Conservation (phyloP, 2,888 invertebrate genomes). For the Invenusta paracnida region DNA sequence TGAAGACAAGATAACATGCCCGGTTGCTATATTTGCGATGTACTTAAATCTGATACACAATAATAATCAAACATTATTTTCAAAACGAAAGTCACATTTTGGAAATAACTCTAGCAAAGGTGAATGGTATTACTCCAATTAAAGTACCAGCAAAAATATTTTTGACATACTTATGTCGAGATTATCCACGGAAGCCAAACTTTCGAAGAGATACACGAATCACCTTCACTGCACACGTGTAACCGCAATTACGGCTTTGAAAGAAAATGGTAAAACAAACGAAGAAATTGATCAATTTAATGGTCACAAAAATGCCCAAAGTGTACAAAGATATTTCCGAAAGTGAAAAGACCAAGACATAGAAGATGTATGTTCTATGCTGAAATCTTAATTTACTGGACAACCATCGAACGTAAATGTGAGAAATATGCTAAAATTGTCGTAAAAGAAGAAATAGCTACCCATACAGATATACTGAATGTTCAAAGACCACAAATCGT, state of each 20-base stretch:
- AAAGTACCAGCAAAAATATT: not conserved
- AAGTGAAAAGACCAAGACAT: constrained; percentile 12
- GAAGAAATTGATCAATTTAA: not conserved
- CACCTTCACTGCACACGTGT: not conserved
- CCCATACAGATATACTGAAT: too few relatives aligned
- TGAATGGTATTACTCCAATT: not conserved
- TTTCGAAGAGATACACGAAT: constrained; percentile 11
- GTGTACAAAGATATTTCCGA: constrained; percentile 24
- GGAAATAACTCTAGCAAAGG: not conserved
- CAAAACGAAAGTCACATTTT: not conserved
- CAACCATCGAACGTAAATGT: too few relatives aligned
- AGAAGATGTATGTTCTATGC: too few relatives aligned
- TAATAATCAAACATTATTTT: not conserved
- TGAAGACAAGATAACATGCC: not conserved
- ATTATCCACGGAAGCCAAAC: not conserved
- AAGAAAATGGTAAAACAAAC: not conserved
- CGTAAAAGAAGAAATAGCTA: too few relatives aligned
- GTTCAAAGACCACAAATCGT: too few relatives aligned
- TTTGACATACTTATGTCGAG: not conserved
- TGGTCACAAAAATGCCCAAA: constrained; percentile 20
- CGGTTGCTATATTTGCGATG: not conserved
- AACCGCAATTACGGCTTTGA: not conserved
- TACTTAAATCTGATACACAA: not conserved
- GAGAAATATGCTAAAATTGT: too few relatives aligned
- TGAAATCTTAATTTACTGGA: too few relatives aligned